A percentile compares a stretch with the other conserved stretches of the same genome.
phyloP scores from a whole-genome alignment of 2,113 vertebrate species.

The Archilochus colubris region DNA sequence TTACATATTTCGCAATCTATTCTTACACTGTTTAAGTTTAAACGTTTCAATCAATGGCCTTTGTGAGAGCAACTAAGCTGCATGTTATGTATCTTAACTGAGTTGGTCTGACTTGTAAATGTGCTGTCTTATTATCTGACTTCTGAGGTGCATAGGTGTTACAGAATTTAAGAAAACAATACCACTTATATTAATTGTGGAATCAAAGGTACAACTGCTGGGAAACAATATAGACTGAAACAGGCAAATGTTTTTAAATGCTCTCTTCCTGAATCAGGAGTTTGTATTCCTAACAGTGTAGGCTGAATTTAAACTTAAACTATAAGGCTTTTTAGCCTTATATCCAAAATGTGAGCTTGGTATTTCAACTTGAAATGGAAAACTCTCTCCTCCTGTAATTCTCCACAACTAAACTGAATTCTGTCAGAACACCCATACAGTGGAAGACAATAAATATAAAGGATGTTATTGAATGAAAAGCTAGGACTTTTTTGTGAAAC shows the following conservation, averaged over 20 bases:
- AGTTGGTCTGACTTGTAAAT: background rate
- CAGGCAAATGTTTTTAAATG: background rate
- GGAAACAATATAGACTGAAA: background rate
- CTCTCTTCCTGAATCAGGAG: background rate
- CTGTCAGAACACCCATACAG: background rate
- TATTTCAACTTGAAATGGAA: background rate
- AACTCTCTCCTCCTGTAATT: background rate
- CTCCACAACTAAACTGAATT: background rate
- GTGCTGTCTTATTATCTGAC: background rate
- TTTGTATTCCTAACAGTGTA: background rate
- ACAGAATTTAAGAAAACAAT: background rate
- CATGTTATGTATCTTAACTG: background rate
- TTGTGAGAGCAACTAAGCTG: background rate
- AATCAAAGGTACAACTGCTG: background rate
- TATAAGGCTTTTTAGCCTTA: background rate
- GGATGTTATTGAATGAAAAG: background rate
- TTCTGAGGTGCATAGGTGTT: background rate
- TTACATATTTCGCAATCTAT: background rate
- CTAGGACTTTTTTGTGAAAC: background rate
- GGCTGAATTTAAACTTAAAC: background rate
- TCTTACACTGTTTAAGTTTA: background rate
- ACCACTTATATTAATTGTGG: background rate
- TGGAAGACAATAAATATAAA: background rate
- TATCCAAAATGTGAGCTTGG: background rate
- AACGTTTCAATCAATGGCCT: background rate